A percentile compares a stretch with the other conserved stretches of the same genome.
These are phyloP conservation scores for Potorous gilbertii DNA, from an alignment of 2,797 vertebrate species.

Conservation along the genomic window DNA sequence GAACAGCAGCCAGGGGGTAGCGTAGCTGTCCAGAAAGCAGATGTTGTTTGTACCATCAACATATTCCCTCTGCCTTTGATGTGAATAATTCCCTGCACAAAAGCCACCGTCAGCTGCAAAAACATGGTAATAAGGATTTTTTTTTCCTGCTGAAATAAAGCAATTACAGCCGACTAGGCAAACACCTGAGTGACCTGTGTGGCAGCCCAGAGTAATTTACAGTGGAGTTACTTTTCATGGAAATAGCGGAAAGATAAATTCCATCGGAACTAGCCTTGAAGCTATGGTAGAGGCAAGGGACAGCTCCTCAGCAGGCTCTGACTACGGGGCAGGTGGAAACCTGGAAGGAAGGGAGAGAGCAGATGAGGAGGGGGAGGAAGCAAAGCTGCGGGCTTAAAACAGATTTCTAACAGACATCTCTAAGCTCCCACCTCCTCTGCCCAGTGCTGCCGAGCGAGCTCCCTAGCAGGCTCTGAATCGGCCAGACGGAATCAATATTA, in stretches of 20 bases:
- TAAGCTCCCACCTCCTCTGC: background rate
- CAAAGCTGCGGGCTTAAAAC: background rate
- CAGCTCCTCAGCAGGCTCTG: background rate
- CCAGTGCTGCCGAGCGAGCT: rapidly evolving
- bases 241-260: conserved; percentile 43
- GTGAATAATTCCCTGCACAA: conserved; percentile 59
- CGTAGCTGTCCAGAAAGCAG: conserved; percentile 23
- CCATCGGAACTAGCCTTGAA: background rate
- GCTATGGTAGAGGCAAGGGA: background rate
- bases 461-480: background rate
- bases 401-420: background rate
- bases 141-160: conserved; percentile 66
- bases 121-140: conserved; percentile 54
- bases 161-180: conserved; percentile 59
- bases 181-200: conserved; percentile 55
- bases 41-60: conserved; percentile 18
- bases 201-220: conserved; percentile 58
- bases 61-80: conserved; percentile 45
- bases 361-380: background rate
- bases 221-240: conserved; percentile 52
- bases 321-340: conserved; percentile 15
- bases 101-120: conserved; percentile 68
- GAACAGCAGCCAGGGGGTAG: background rate
- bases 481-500: background rate
- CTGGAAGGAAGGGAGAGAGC: background rate